Evolutionary conservation across 2,797 vertebrate genomes (phyloP).

Genomic region (Distichodus sexfasciatus): DNA sequence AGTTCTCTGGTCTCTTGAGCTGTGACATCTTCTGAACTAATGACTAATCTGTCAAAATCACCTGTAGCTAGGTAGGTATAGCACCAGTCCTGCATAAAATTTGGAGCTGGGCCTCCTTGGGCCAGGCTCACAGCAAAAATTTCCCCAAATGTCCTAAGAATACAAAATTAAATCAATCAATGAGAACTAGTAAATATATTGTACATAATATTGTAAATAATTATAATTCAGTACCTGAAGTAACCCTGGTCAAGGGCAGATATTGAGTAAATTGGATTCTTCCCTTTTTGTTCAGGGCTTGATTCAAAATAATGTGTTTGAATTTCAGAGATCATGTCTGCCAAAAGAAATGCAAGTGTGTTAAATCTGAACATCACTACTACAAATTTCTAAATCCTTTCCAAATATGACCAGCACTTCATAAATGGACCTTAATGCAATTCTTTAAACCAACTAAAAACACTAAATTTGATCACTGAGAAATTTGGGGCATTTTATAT

Average conservation of each 20-base stretch:
- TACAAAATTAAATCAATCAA: not conserved
- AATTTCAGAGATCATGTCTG: not conserved
- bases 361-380: not conserved
- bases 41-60: not conserved
- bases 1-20: not conserved
- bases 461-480: no score
- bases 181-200: no score
- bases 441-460: not conserved
- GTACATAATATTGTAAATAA: not conserved
- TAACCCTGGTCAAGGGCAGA: constrained; percentile 1
- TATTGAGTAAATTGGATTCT: constrained; percentile 2
- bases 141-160: constrained; percentile 16
- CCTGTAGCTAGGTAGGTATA: constrained; percentile 7
- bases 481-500: no score
- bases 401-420: not conserved
- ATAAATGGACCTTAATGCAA: not conserved
- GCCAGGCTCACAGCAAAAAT: constrained; percentile 31
- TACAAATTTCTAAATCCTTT: not conserved
- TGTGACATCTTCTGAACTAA: not conserved
- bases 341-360: not conserved
- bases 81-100: constrained; percentile 19
- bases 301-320: not conserved
- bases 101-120: constrained; percentile 28
- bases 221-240: constrained; percentile 5
- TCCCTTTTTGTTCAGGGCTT: not conserved